Evolutionary conservation across 2,888 invertebrate species (phyloP), one percentile per base, ranked within the genome.

Genomic region (Caenorhabditis macrosperma): DNA sequence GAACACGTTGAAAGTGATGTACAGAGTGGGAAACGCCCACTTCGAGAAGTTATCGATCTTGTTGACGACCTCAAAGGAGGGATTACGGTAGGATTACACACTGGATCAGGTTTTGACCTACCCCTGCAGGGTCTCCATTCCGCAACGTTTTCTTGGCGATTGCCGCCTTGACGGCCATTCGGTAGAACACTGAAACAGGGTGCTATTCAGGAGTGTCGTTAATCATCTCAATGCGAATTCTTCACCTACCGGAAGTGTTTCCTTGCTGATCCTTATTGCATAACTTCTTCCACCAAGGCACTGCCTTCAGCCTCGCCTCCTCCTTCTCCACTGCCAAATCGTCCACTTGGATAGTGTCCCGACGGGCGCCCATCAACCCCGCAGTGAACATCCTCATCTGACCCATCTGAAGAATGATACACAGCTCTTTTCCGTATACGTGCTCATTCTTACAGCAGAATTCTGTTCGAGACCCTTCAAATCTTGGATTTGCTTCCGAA

Each of bases 1-100:
- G 91, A 94, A 93, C n/a, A 94, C 91, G 91, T 95, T 95, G 88
- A 95, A 94, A 15, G 94, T 92, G 1, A 94, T 91, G 91, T 95
- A 95, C 54, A 94, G 92, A 60, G 94, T 87, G 0, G 95, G 95
- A 90, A 95, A 95, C 33, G 94, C 93, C 52, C 95, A 74, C 57
- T 88, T 87, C n/a, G 85, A 85, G 30, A 84, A 80, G 52, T 81
- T 82, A 63, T 87, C 87, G 78, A 88, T 86, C 38, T 84, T 78
- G 60, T 87, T 85, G 20, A 87, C 87, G 3, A 85, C 83, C 75
- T 82, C 64, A 54, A 82, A 71, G 15, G 6, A 55, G 20, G 10
- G 35, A 6, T 50, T 38, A 59, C 10, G 59, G 20, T 57, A 30
- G 3, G 26, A 17, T 61, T 46, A 44, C 9, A 10, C 7, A 15